Percentiles rank a stretch among this genome's conserved stretches.
phyloP scores from a whole-genome alignment of 2,888 invertebrate species.

The Galeruca laticollis region DNA sequence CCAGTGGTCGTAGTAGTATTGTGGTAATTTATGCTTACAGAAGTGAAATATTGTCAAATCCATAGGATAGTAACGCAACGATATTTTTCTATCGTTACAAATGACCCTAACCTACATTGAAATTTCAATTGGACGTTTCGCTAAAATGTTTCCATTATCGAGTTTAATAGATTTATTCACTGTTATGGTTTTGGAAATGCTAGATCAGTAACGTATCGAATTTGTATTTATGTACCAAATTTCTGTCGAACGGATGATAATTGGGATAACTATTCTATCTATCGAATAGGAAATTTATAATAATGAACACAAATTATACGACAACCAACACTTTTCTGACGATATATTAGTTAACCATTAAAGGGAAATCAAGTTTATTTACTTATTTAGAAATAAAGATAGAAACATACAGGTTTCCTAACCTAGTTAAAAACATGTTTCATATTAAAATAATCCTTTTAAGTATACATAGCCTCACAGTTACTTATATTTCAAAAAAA shows the following conservation, averaged over 20 bases:
- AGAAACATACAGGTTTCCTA: no score
- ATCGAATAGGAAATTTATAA: no score
- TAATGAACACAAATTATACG: no score
- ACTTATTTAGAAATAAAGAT: no score
- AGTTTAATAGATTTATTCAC: constrained; percentile 15
- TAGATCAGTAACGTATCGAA: neutral
- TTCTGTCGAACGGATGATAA: neutral
- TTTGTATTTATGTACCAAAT: neutral
- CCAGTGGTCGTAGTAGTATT: constrained; percentile 37
- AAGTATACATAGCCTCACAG: no score
- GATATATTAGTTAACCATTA: no score
- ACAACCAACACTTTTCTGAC: no score
- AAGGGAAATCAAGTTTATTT: no score
- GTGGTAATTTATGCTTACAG: constrained; percentile 44
- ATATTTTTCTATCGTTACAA: constrained; percentile 20
- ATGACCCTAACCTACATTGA: constrained; percentile 15
- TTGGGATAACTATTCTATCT: neutral
- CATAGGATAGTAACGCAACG: constrained; percentile 26
- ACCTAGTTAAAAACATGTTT: no score
- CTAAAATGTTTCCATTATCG: constrained; percentile 27
- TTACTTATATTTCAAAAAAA: no score
- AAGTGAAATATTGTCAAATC: constrained; percentile 44
- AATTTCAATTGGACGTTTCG: constrained; percentile 14
- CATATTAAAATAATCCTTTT: no score
- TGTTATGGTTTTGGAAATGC: neutral